Conservation (phyloP, 2,888 invertebrate genomes). For the Macrophya annulata region DNA sequence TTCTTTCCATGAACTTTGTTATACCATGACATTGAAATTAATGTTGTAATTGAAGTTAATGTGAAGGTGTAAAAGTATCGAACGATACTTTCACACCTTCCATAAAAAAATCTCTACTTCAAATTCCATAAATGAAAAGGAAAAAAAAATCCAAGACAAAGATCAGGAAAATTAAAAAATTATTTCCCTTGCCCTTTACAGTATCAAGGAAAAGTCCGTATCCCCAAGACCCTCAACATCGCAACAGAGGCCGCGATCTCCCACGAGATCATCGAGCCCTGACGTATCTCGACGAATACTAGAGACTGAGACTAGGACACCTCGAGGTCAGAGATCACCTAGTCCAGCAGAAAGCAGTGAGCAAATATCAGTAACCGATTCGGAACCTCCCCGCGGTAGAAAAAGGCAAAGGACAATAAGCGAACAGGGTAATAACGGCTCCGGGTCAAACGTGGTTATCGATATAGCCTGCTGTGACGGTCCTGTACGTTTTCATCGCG, state of each 20-base stretch:
- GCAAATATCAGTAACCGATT: constrained; percentile 62
- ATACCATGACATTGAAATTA: no score
- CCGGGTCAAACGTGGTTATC: constrained; percentile 84
- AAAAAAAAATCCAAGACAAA: not conserved
- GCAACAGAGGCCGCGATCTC: constrained; percentile 56
- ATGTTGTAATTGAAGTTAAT: no score
- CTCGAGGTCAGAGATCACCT: constrained; percentile 57
- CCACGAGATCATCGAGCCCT: constrained; percentile 51
- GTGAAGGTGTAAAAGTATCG: no score
- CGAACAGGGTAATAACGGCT: constrained; percentile 59
- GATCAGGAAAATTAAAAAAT: not conserved
- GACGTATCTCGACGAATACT: constrained; percentile 32
- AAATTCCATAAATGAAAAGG: not conserved
- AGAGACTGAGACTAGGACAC: constrained; percentile 25
- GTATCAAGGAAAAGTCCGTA: constrained; percentile 60
- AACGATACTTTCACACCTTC: no score
- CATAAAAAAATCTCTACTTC: not conserved
- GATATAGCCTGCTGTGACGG: constrained; percentile 97
- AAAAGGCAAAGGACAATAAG: constrained; percentile 57
- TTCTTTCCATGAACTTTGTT: no score
- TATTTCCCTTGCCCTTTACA: constrained; percentile 4
- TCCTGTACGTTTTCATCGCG: constrained; percentile 92
- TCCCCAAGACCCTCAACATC: constrained; percentile 60
- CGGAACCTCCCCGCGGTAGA: constrained; percentile 54
- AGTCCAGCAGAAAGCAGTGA: constrained; percentile 64